Evolutionary conservation across 2,797 vertebrate genomes (phyloP).

Genomic region (Graptemys geographica): DNA sequence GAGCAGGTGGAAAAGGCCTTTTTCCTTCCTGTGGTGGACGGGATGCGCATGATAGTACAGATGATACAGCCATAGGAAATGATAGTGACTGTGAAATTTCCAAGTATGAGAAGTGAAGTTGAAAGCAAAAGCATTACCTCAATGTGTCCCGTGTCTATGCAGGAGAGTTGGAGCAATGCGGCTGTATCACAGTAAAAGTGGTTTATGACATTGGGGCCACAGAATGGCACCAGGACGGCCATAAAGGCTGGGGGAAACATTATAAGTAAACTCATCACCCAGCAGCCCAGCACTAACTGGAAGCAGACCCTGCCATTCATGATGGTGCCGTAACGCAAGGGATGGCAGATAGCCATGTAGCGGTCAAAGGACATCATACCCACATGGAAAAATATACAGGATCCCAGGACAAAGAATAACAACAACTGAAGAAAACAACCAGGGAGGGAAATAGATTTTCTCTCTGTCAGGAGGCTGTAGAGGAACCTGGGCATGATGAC

Average conservation of each 20-base stretch:
- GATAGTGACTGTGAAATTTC: constrained; percentile 24
- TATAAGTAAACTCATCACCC: constrained; percentile 31
- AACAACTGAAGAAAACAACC: too few species aligned
- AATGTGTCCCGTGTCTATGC: constrained; percentile 18
- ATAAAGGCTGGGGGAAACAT: not conserved
- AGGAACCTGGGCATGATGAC: constrained; percentile 49
- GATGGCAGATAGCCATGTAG: too few species aligned
- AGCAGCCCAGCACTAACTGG: constrained; percentile 18
- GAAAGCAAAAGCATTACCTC: not conserved
- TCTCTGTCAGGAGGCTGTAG: constrained; percentile 58
- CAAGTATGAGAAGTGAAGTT: not conserved
- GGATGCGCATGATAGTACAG: constrained; percentile 25
- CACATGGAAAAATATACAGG: too few species aligned
- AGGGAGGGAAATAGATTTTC: too few species aligned
- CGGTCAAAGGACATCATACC: too few species aligned
- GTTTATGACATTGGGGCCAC: constrained; percentile 39
- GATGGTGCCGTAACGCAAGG: too few species aligned
- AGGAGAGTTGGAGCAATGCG: constrained; percentile 39
- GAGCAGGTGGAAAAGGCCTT: constrained; percentile 52
- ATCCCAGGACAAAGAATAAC: too few species aligned
- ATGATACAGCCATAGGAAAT: constrained; percentile 52
- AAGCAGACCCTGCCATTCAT: too few species aligned
- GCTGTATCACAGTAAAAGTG: constrained; percentile 54
- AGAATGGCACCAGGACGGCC: constrained; percentile 45
- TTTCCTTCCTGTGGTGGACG: constrained; percentile 41